Percentiles rank a stretch among this genome's conserved stretches.
These are phyloP conservation scores for Oxyruncus cristatus DNA, from an alignment of 2,113 vertebrate species.

Conservation along the genomic window DNA sequence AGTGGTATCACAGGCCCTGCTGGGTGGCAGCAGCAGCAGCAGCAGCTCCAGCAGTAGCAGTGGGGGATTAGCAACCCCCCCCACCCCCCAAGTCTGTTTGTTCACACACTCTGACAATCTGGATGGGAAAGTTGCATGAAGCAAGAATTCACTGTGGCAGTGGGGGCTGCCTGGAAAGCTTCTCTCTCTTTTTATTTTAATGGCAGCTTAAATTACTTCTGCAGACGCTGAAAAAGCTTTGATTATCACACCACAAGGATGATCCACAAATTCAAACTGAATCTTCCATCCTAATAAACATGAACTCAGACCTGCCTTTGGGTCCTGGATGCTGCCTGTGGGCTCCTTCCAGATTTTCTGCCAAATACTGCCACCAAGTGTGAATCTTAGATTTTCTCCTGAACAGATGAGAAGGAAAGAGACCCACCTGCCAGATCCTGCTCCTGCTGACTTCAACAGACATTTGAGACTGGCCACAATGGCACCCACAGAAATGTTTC, in stretches of 20 bases:
- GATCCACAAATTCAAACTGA: constrained; percentile 31
- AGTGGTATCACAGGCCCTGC: background rate
- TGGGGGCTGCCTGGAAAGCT: background rate
- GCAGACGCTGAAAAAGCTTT: constrained; percentile 55
- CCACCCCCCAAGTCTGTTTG: background rate
- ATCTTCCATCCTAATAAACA: constrained; percentile 45
- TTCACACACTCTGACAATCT: background rate
- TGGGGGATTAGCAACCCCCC: background rate
- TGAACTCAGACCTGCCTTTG: background rate
- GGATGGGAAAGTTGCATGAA: background rate
- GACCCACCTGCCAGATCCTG: background rate
- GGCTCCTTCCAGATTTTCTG: constrained; percentile 51
- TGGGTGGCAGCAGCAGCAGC: background rate
- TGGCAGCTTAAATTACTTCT: constrained; percentile 56
- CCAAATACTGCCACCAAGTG: constrained; percentile 76
- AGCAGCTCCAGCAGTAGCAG: background rate
- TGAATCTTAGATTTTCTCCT: background rate
- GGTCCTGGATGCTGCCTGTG: background rate
- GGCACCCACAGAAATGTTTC: background rate
- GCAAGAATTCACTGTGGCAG: background rate
- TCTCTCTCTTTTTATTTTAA: constrained; percentile 33
- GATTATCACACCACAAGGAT: constrained; percentile 36
- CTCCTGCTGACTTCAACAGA: background rate
- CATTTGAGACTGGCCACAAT: background rate
- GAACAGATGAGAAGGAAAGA: background rate